Evolutionary conservation across 2,888 invertebrate species (phyloP).

Genomic region (Chironomus tentans): DNA sequence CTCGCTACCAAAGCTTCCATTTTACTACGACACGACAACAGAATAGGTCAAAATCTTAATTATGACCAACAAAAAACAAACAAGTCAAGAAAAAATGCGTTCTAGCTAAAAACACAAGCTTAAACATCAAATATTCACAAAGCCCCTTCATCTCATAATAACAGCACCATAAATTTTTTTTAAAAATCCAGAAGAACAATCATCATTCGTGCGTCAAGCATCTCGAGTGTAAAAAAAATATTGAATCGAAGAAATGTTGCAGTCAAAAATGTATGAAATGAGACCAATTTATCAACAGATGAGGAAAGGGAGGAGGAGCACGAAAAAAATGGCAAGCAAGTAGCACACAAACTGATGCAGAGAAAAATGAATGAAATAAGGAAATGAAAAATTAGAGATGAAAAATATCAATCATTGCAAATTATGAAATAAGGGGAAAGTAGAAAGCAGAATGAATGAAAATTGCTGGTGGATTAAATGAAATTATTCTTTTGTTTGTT

Average conservation of each 20-base stretch:
- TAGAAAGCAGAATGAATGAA: neutral
- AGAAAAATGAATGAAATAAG: neutral
- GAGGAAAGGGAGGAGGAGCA: neutral
- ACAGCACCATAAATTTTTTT: no score
- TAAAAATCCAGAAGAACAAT: no score
- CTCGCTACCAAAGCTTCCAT: no score
- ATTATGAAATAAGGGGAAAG: no score
- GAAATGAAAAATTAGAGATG: conserved; percentile 7
- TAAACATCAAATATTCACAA: no score
- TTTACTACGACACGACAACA: no score
- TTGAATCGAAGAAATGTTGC: neutral
- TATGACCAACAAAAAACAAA: no score
- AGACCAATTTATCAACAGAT: conserved; percentile 7
- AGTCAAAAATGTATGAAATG: conserved; percentile 1
- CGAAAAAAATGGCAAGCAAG: neutral
- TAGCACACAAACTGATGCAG: neutral
- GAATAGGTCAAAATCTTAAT: no score
- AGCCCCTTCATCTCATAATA: no score
- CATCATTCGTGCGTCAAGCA: no score
- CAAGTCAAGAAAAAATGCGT: no score
- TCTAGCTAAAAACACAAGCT: no score
- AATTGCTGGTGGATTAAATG: conserved; percentile 1
- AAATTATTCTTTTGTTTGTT: neutral
- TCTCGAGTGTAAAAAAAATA: neutral
- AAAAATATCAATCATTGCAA: conserved; percentile 4